Conservation (phyloP, 2,113 vertebrate genomes). For the Bufo bufo region DNA sequence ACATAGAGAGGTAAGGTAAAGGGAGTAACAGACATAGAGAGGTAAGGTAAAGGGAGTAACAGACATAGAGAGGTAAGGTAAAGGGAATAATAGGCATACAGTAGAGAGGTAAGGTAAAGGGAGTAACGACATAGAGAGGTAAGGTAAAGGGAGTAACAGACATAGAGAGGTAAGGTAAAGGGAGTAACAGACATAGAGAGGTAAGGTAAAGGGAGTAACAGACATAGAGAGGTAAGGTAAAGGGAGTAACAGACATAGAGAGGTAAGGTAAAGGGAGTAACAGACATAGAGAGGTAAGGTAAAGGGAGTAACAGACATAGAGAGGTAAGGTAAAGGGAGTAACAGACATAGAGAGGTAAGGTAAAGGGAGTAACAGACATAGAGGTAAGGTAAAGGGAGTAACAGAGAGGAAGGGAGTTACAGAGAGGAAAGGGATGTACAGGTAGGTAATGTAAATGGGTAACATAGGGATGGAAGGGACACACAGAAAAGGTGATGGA, state of each 20-base stretch:
- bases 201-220: not conserved
- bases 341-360: too few species aligned
- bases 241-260: not conserved
- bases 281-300: not conserved
- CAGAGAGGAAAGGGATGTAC: not conserved
- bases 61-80: not conserved
- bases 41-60: not conserved
- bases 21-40: not conserved
- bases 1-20: not conserved
- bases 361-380: not conserved
- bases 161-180: not conserved
- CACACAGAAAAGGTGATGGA: too few species aligned
- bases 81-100: not conserved
- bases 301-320: not conserved
- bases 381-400: not conserved
- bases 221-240: not conserved
- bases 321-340: not conserved
- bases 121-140: not conserved
- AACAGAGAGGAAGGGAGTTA: not conserved
- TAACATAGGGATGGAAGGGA: too few species aligned
- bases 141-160: not conserved
- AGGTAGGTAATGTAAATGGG: too few species aligned
- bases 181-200: not conserved
- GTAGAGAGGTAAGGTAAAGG: not conserved
- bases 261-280: not conserved